phyloP scores from a whole-genome alignment of 2,888 invertebrate genomes.

The Lissonota sp. region DNA sequence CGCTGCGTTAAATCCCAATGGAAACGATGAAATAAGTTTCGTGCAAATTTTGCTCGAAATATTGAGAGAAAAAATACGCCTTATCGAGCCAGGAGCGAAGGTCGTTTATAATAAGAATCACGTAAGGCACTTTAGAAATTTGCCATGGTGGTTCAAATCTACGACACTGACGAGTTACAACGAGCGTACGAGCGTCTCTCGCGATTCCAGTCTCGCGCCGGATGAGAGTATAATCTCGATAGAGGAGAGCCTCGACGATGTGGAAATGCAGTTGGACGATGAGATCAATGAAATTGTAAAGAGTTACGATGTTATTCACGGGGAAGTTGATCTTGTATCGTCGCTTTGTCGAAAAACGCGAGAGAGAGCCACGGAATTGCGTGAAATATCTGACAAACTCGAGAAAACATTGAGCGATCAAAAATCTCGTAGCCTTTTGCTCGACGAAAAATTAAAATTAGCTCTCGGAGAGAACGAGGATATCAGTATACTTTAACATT shows the following conservation, averaged over 20 bases:
- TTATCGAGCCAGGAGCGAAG: slow-evolving; percentile 70
- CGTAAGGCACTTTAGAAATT: slow-evolving; percentile 85
- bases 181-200: slow-evolving; percentile 8
- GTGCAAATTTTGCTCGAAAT: slow-evolving; percentile 77
- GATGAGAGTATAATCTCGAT: neutral
- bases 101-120: slow-evolving; percentile 86
- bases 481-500: slow-evolving; percentile 27
- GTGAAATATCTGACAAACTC: slow-evolving; percentile 81
- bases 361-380: slow-evolving; percentile 42
- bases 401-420: slow-evolving; percentile 85
- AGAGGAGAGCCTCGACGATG: slow-evolving; percentile 28
- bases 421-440: slow-evolving; percentile 83
- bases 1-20: slow-evolving; percentile 70
- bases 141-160: slow-evolving; percentile 87
- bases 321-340: slow-evolving; percentile 15
- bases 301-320: slow-evolving; percentile 44
- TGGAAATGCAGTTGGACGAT: slow-evolving; percentile 9
- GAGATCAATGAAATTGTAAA: slow-evolving; percentile 35
- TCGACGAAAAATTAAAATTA: slow-evolving; percentile 84
- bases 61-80: slow-evolving; percentile 74
- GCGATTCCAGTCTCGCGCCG: neutral
- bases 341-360: slow-evolving; percentile 37
- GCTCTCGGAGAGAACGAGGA: slow-evolving; percentile 80
- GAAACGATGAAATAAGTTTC: slow-evolving; percentile 71
- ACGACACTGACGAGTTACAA: slow-evolving; percentile 72